phyloP scores from a whole-genome alignment of 92 coral and sea anemone genomes.

The Porites evermanni region DNA sequence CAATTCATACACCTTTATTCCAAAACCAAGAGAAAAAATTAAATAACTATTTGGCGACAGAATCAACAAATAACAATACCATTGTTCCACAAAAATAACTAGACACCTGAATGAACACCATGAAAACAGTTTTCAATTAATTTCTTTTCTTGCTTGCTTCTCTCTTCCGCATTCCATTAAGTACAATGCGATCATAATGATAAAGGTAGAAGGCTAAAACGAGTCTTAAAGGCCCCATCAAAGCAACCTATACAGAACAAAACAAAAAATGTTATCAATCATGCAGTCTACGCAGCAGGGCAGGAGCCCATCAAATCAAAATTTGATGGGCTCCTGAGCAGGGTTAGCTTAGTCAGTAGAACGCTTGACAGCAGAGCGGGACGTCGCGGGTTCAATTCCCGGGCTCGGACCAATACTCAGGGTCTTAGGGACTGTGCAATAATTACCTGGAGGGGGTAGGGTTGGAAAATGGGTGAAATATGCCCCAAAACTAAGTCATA shows the following conservation, averaged over 20 bases:
- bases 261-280: neutral
- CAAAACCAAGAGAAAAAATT: neutral
- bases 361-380: too few species aligned
- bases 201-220: conserved; percentile 66
- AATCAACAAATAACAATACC: neutral
- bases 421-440: too few species aligned
- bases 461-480: too few species aligned
- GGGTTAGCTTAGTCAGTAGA: too few species aligned
- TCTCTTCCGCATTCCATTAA: conserved; percentile 77
- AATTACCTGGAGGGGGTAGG: too few species aligned
- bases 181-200: conserved; percentile 77
- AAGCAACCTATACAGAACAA: conserved; percentile 58
- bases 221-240: conserved; percentile 89
- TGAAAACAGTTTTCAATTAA: conserved; percentile 17
- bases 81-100: neutral
- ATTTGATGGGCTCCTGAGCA: too few species aligned
- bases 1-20: neutral
- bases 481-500: too few species aligned
- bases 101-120: neutral
- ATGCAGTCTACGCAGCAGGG: too few species aligned
- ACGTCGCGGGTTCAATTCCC: too few species aligned
- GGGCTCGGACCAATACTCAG: too few species aligned
- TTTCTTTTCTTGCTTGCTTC: conserved; percentile 51
- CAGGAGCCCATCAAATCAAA: too few species aligned
- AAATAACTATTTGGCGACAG: too few species aligned